Conservation (phyloP, 92 coral and sea anemone genomes). For the Palythoa grandis region DNA sequence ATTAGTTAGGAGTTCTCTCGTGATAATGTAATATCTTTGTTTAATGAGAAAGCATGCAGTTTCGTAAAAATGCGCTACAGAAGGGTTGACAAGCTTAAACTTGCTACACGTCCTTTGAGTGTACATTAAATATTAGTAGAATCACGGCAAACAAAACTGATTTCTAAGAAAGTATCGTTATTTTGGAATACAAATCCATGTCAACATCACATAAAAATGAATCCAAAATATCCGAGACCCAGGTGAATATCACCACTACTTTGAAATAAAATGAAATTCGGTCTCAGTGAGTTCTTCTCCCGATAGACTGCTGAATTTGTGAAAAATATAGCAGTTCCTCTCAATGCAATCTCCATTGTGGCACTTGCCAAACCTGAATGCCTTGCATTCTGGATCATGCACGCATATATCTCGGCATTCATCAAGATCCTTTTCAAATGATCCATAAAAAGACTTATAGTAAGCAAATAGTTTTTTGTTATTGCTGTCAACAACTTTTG, state of each 20-base stretch:
- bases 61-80: no score
- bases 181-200: no score
- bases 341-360: not conserved
- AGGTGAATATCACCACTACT: constrained; percentile 19
- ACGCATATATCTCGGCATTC: not conserved
- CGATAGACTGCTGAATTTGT: not conserved
- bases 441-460: not conserved
- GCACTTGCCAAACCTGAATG: not conserved
- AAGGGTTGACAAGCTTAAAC: no score
- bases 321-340: constrained; percentile 1
- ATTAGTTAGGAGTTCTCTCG: no score
- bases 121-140: no score
- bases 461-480: not conserved
- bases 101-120: no score
- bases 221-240: no score
- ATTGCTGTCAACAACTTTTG: not conserved
- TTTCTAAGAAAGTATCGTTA: no score
- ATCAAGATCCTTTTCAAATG: not conserved
- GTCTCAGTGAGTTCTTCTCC: not conserved
- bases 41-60: no score
- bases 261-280: not conserved
- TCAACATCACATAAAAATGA: no score
- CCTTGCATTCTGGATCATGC: not conserved
- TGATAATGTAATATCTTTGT: no score
- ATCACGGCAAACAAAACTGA: no score